Percentiles rank a stretch among this genome's conserved stretches.
Conservation (phyloP, 1,140 invertebrate species). For the Ceratitis capitata region DNA sequence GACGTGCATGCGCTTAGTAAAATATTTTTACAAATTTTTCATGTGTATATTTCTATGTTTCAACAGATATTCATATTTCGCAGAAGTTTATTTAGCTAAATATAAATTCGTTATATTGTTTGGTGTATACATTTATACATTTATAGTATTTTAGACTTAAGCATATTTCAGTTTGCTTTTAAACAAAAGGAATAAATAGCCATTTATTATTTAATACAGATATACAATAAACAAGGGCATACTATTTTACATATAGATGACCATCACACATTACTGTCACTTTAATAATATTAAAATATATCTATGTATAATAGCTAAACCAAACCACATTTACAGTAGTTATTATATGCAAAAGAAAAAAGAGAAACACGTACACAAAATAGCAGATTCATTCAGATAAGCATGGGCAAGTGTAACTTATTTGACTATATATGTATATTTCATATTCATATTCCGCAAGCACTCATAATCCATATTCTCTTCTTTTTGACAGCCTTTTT, state of each 20-base stretch:
- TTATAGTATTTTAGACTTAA: neutral
- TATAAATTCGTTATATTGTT: neutral
- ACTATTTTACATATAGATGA: too few relatives aligned
- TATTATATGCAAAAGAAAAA: neutral
- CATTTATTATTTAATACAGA: too few relatives aligned
- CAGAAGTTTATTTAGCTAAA: neutral
- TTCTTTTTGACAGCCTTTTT: neutral
- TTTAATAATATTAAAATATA: neutral
- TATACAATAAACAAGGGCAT: too few relatives aligned
- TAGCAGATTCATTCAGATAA: neutral
- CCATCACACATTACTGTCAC: too few relatives aligned
- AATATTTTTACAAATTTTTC: neutral
- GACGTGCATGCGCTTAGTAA: neutral
- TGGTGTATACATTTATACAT: neutral
- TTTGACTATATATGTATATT: neutral
- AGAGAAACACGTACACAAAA: neutral
- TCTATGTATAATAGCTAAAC: neutral
- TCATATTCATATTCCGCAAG: neutral
- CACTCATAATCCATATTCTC: neutral
- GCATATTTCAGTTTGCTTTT: neutral
- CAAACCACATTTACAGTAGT: neutral
- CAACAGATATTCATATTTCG: neutral
- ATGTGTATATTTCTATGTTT: neutral
- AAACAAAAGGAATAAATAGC: too few relatives aligned
- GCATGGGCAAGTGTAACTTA: neutral